Percentiles rank a stretch among this genome's conserved stretches.
phyloP scores from a whole-genome alignment of 2,113 vertebrate species.

The Prolemur simus region DNA sequence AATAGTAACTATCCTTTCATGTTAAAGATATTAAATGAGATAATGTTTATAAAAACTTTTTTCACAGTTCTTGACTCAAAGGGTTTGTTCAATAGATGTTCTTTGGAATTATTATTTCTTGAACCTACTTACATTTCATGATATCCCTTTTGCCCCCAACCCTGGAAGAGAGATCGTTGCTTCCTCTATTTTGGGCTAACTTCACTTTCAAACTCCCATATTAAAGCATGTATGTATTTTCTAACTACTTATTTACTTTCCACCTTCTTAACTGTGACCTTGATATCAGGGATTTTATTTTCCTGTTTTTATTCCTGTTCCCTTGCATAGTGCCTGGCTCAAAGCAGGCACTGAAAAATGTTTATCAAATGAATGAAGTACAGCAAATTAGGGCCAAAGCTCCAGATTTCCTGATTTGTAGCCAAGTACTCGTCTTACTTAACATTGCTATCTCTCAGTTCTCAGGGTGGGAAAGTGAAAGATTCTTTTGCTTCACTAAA shows the following conservation, averaged over 20 bases:
- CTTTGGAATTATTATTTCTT: slow-evolving; percentile 10
- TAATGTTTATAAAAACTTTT: not conserved
- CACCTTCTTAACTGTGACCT: not conserved
- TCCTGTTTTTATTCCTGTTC: not conserved
- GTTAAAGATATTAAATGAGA: not conserved
- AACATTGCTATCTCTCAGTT: not conserved
- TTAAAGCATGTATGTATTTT: not conserved
- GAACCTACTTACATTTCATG: not conserved
- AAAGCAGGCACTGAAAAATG: not conserved
- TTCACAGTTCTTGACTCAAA: not conserved
- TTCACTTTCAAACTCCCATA: not conserved
- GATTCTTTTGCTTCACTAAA: not conserved
- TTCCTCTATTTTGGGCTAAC: not conserved
- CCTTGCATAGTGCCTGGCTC: not conserved
- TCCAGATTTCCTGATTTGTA: not conserved
- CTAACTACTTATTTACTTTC: not conserved
- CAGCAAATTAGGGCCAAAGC: not conserved
- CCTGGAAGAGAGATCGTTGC: not conserved
- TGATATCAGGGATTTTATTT: not conserved
- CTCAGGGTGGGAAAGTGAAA: not conserved
- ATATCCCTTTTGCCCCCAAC: not conserved
- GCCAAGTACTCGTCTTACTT: not conserved
- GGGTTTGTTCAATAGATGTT: not conserved
- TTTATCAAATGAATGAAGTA: not conserved
- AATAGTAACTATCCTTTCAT: not conserved